Conservation (phyloP, 2,113 vertebrate genomes). For the Pardalotus punctatus region DNA sequence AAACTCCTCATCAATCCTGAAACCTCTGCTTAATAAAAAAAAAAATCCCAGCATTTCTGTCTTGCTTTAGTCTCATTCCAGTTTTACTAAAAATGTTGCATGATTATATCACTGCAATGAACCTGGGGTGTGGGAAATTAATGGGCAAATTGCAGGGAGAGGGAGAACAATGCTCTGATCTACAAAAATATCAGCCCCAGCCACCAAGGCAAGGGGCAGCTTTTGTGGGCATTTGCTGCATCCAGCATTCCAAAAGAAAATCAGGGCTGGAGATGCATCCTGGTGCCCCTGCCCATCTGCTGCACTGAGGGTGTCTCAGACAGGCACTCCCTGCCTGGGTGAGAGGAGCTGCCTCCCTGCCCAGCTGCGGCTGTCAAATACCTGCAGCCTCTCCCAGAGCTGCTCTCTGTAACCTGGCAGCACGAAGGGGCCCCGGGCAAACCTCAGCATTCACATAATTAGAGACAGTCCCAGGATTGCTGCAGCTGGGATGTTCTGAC, state of each 20-base stretch:
- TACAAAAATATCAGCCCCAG: not conserved
- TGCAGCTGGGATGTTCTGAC: not conserved
- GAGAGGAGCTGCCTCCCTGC: not conserved
- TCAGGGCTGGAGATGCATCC: not conserved
- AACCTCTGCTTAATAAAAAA: not conserved
- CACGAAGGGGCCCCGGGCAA: not conserved
- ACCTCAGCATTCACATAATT: not conserved
- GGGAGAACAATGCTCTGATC: not conserved
- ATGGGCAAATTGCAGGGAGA: not conserved
- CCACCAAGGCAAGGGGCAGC: not conserved
- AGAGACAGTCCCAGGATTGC: not conserved
- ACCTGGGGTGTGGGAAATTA: not conserved
- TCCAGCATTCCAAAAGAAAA: not conserved
- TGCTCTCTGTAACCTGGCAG: not conserved
- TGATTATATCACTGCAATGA: not conserved
- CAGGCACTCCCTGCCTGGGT: not conserved
- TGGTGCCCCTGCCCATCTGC: accelerated
- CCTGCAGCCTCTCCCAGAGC: not conserved
- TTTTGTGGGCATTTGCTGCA: not conserved
- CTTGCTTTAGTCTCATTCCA: not conserved
- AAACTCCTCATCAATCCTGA: not conserved
- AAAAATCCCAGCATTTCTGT: not conserved
- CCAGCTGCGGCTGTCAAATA: not conserved
- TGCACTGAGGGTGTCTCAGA: not conserved
- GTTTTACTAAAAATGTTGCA: not conserved